phyloP scores from a whole-genome alignment of 2,888 invertebrate genomes.

The Tineola bisselliella region DNA sequence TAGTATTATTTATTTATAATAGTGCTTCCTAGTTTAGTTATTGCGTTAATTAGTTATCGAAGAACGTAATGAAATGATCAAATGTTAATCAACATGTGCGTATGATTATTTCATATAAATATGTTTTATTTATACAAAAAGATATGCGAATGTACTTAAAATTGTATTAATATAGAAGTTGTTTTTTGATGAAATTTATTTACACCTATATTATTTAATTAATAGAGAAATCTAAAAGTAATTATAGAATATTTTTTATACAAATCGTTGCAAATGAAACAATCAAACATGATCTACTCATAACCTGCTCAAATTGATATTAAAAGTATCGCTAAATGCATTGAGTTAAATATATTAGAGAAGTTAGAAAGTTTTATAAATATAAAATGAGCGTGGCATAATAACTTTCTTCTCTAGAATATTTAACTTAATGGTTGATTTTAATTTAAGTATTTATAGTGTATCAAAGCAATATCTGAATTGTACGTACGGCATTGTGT shows the following conservation, averaged over 20 bases:
- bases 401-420: no score
- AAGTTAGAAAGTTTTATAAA: no score
- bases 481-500: no score
- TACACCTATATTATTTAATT: neutral
- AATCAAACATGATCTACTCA: neutral
- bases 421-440: no score
- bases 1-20: neutral
- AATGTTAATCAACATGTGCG: neutral
- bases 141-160: constrained; percentile 1
- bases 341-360: no score
- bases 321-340: neutral
- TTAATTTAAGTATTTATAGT: no score
- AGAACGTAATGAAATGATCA: neutral
- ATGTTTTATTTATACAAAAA: neutral
- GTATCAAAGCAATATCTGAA: no score
- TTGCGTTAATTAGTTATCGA: neutral
- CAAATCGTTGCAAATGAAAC: no score
- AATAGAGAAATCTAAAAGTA: neutral
- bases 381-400: no score
- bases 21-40: neutral
- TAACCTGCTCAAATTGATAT: neutral
- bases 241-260: no score
- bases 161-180: constrained; percentile 18
- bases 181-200: neutral
- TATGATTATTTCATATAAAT: constrained; percentile 10